These are phyloP conservation scores for Pygoscelis adeliae DNA, from an alignment of 2,113 vertebrate genomes.

Conservation along the genomic window DNA sequence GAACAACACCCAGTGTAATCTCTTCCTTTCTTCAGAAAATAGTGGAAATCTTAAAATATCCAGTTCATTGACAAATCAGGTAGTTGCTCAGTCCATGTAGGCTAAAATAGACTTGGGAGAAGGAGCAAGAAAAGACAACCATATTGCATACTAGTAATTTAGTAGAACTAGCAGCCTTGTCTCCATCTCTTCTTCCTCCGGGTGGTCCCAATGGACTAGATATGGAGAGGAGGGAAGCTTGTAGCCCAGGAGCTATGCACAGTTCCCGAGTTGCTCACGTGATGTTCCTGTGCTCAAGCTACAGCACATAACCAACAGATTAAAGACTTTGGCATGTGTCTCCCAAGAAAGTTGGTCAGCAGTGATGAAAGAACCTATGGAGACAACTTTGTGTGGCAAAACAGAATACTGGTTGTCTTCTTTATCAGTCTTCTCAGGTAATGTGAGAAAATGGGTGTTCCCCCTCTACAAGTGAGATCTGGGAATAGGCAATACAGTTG, in stretches of 20 bases:
- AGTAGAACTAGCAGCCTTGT: not conserved
- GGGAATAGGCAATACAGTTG: not conserved
- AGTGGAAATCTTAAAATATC: not conserved
- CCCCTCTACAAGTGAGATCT: not conserved
- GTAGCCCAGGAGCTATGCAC: not conserved
- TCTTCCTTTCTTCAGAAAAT: not conserved
- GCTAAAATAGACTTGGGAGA: not conserved
- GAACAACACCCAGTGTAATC: not conserved
- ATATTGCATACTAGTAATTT: not conserved
- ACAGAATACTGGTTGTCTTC: not conserved
- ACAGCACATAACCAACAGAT: not conserved
- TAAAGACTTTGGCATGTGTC: not conserved
- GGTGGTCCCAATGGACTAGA: not conserved
- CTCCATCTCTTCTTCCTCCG: not conserved
- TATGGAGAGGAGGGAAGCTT: not conserved
- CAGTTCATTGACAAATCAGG: not conserved
- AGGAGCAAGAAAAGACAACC: not conserved
- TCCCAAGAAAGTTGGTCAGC: not conserved
- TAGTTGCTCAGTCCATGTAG: not conserved
- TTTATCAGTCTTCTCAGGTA: not conserved
- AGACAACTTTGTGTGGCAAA: not conserved
- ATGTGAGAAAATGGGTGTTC: not conserved
- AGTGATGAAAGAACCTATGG: not conserved
- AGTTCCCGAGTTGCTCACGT: not conserved
- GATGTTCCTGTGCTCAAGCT: not conserved